Percentiles rank a stretch among this genome's conserved stretches.
phyloP scores from a whole-genome alignment of 1,140 invertebrate species.

The Thalassaphorura encarpata region DNA sequence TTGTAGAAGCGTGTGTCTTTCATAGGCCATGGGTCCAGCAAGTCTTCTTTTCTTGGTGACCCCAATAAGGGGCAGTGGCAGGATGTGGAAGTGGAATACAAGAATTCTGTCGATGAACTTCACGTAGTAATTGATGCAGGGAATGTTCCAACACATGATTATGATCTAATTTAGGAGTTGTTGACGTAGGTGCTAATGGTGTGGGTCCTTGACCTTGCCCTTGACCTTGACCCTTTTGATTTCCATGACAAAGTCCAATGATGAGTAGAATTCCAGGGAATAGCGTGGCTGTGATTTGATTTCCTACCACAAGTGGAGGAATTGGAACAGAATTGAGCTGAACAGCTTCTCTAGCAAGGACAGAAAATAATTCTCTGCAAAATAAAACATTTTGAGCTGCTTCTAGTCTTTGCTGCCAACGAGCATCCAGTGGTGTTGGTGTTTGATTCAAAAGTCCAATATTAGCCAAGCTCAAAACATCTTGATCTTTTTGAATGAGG shows the following conservation, averaged over 20 bases:
- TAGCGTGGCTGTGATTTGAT: constrained; percentile 90
- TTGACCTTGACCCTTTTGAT: constrained; percentile 34
- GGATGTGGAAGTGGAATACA: constrained; percentile 91
- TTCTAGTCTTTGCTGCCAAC: constrained; percentile 92
- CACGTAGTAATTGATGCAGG: constrained; percentile 80
- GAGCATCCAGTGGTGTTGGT: constrained; percentile 50
- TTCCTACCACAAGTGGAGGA: constrained; percentile 92
- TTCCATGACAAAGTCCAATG: constrained; percentile 48
- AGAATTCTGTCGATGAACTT: constrained; percentile 84
- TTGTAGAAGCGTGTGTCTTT: constrained; percentile 71
- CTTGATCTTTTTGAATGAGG: constrained; percentile 82
- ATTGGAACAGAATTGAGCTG: constrained; percentile 74
- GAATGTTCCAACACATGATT: constrained; percentile 95
- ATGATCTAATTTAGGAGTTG: constrained; percentile 61
- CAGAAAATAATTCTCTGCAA: constrained; percentile 93
- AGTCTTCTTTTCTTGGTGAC: constrained; percentile 77
- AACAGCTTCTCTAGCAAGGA: constrained; percentile 87
- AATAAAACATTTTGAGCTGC: constrained; percentile 94
- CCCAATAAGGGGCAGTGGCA: constrained; percentile 77
- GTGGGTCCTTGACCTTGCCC: no score
- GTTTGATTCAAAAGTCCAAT: constrained; percentile 51
- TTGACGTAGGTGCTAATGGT: constrained; percentile 36
- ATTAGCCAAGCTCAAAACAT: constrained; percentile 65
- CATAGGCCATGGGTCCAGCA: constrained; percentile 79
- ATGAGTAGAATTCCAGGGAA: constrained; percentile 79